Percentiles rank a stretch among this genome's conserved stretches.
Conservation (phyloP, 2,113 vertebrate species). For the Anoplopoma fimbria region DNA sequence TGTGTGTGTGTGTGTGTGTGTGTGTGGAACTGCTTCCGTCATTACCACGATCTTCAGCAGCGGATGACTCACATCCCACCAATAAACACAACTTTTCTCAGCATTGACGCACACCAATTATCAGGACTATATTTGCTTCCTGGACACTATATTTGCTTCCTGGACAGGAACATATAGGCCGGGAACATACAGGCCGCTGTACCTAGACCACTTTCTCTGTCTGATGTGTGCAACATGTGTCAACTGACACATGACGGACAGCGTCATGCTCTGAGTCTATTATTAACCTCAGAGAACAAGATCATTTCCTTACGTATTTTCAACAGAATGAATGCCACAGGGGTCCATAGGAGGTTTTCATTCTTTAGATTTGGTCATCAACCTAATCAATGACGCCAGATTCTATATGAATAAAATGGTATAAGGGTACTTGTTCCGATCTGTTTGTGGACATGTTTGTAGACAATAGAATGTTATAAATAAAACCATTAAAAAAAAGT, state of each 20-base stretch:
- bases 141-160: neutral
- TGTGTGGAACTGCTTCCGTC: no score
- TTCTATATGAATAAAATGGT: neutral
- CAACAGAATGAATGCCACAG: neutral
- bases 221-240: neutral
- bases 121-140: no score
- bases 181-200: neutral
- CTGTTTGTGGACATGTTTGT: neutral
- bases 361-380: neutral
- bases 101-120: neutral
- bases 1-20: no score
- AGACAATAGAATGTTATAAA: neutral
- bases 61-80: neutral
- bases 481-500: neutral
- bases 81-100: neutral
- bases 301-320: neutral
- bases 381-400: neutral
- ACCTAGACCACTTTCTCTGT: neutral
- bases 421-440: neutral
- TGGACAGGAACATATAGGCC: neutral
- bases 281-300: neutral
- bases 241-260: neutral
- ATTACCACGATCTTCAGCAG: neutral
- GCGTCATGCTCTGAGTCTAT: neutral
- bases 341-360: neutral